These are phyloP conservation scores for Stenchaetothrips biformis DNA, from an alignment of 2,888 invertebrate genomes.

Conservation along the genomic window DNA sequence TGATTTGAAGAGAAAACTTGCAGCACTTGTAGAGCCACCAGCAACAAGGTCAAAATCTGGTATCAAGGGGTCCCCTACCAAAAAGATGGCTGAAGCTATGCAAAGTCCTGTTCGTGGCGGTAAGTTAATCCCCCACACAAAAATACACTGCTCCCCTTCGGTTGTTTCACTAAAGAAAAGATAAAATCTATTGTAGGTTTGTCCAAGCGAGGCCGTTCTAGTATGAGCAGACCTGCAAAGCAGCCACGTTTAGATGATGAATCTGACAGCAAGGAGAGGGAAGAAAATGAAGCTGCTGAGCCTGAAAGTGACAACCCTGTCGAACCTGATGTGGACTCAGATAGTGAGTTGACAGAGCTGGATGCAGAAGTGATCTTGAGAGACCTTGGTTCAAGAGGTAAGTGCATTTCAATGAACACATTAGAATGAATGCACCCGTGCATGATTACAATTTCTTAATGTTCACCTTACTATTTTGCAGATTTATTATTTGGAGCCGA, in stretches of 20 bases:
- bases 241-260: conserved; percentile 8
- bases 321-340: neutral
- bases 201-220: neutral
- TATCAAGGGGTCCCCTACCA: neutral
- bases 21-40: conserved; percentile 11
- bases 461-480: neutral
- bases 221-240: neutral
- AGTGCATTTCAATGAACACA: neutral
- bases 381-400: neutral
- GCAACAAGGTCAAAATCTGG: conserved; percentile 9
- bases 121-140: neutral
- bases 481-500: neutral
- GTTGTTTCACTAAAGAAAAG: neutral
- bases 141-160: neutral
- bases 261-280: neutral
- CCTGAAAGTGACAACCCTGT: neutral
- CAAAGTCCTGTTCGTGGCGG: conserved; percentile 2
- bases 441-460: too few relatives aligned
- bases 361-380: conserved; percentile 4
- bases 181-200: neutral
- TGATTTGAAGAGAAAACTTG: conserved; percentile 1
- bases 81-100: conserved; percentile 4
- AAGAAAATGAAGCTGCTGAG: neutral
- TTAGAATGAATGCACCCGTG: too few relatives aligned
- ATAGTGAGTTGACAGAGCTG: neutral